Evolutionary conservation across 2,113 vertebrate genomes (phyloP).

Genomic region (Vimba vimba): DNA sequence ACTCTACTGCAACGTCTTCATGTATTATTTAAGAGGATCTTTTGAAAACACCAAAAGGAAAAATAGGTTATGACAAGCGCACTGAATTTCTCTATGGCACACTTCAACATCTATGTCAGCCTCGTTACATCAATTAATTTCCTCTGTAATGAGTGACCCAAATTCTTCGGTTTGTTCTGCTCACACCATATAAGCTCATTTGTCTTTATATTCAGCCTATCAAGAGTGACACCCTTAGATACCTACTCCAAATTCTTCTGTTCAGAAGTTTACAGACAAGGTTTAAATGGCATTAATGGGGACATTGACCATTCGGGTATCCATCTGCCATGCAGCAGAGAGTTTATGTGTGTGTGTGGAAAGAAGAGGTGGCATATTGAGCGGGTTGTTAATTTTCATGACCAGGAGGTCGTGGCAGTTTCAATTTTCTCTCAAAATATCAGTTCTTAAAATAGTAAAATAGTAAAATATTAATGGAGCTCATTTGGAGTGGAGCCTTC

Average conservation of each 20-base stretch:
- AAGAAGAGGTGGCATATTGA: slow-evolving; percentile 66
- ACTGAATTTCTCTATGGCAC: slow-evolving; percentile 19
- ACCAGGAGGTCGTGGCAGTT: slow-evolving; percentile 68
- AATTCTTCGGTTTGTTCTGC: slow-evolving; percentile 33
- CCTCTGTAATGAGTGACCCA: slow-evolving; percentile 35
- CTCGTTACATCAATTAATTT: slow-evolving; percentile 10
- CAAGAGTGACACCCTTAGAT: neutral
- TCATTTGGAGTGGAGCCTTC: slow-evolving; percentile 61
- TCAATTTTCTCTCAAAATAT: slow-evolving; percentile 72
- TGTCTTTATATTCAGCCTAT: slow-evolving; percentile 3
- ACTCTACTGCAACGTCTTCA: slow-evolving; percentile 24
- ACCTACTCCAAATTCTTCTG: slow-evolving; percentile 8
- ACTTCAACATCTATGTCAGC: slow-evolving; percentile 2
- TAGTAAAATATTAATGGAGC: slow-evolving; percentile 67
- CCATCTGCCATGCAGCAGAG: neutral
- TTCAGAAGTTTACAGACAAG: neutral
- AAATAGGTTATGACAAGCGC: slow-evolving; percentile 35
- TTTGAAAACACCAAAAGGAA: neutral
- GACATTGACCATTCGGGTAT: neutral
- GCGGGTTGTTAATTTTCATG: slow-evolving; percentile 71
- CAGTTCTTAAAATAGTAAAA: slow-evolving; percentile 73
- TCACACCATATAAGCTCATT: slow-evolving; percentile 19
- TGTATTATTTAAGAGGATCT: slow-evolving; percentile 66
- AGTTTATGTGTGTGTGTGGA: slow-evolving; percentile 30
- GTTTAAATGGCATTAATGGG: neutral